A percentile compares a stretch with the other conserved stretches of the same genome.
Evolutionary conservation across 1,140 invertebrate genomes (phyloP).

Genomic region (Hesperophylax magnus): DNA sequence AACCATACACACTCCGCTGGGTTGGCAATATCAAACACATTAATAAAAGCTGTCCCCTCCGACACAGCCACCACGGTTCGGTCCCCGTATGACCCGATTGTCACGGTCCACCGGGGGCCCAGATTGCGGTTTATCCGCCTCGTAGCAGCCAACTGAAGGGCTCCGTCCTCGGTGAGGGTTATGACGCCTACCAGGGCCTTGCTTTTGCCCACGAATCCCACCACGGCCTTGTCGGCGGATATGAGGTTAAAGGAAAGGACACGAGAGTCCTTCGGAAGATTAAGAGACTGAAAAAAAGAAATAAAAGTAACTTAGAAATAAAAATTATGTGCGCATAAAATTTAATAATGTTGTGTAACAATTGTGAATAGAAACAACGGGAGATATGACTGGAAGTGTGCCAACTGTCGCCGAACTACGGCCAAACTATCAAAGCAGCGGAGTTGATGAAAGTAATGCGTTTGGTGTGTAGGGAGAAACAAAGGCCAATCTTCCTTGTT

Average conservation of each 20-base stretch:
- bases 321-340: too few species aligned
- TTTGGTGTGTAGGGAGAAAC: too few species aligned
- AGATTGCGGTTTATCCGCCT: not conserved
- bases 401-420: too few species aligned
- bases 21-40: conserved; percentile 44
- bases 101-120: conserved; percentile 54
- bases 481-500: too few species aligned
- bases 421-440: too few species aligned
- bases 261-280: conserved; percentile 58
- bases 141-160: not conserved
- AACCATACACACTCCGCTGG: conserved; percentile 28
- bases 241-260: conserved; percentile 64
- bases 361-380: too few species aligned
- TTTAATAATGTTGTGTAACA: too few species aligned
- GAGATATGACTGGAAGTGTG: too few species aligned
- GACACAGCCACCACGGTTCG: conserved; percentile 63
- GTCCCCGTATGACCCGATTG: conserved; percentile 62
- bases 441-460: too few species aligned
- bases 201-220: conserved; percentile 48
- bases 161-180: conserved; percentile 13
- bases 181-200: conserved; percentile 28
- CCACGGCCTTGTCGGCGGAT: conserved; percentile 64
- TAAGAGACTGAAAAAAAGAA: conserved; percentile 62
- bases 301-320: too few species aligned
- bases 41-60: conserved; percentile 60